Conservation (phyloP, 2,797 vertebrate genomes). For the Anas bahamensis region DNA sequence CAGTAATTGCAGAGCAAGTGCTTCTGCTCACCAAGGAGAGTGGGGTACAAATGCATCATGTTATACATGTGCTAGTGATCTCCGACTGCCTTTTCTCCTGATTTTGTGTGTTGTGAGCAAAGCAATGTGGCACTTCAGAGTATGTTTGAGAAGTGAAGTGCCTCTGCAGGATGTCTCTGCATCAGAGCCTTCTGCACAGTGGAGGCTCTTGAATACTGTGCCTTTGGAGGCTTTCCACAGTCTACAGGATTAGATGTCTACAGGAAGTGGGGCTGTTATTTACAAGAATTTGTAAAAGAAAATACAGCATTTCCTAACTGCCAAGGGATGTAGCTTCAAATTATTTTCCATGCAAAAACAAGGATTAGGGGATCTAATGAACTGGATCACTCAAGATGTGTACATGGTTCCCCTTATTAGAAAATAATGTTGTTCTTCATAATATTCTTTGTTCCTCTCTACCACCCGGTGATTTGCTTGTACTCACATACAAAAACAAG, state of each 20-base stretch:
- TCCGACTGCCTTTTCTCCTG: background rate
- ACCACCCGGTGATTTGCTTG: background rate
- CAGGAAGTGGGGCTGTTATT: background rate
- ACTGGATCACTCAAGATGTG: background rate
- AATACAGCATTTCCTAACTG: background rate
- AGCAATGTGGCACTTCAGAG: slow-evolving; percentile 1
- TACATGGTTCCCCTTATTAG: background rate
- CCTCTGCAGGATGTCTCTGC: slow-evolving; percentile 8
- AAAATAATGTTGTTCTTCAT: background rate
- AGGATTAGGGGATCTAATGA: slow-evolving; percentile 30
- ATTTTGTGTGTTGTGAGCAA: background rate
- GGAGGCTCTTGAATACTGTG: background rate
- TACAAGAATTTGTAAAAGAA: background rate
- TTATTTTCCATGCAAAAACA: background rate
- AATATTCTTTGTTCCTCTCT: background rate
- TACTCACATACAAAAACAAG: background rate
- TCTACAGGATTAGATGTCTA: background rate
- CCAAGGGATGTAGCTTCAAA: background rate
- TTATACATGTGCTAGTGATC: background rate
- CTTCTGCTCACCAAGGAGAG: background rate
- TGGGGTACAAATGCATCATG: background rate
- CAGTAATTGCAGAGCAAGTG: background rate
- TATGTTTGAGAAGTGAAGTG: slow-evolving; percentile 15
- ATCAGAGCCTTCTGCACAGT: slow-evolving; percentile 1
- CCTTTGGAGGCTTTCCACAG: slow-evolving; percentile 19